Conservation (phyloP, 2,888 invertebrate species). For the Heliothis peltigera region DNA sequence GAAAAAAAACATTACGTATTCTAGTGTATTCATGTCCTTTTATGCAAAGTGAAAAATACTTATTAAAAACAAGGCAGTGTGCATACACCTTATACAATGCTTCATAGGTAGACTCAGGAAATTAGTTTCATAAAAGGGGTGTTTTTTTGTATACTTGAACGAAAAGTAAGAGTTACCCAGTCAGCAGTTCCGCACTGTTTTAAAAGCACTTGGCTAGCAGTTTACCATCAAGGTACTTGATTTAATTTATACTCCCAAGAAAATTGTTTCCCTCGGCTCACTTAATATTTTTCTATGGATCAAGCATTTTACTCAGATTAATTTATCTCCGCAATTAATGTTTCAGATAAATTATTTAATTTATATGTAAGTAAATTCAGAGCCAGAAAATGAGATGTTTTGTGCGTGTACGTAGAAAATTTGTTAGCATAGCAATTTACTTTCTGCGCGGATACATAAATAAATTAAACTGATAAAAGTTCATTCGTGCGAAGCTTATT, state of each 20-base stretch:
- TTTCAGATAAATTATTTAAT: slow-evolving; percentile 48
- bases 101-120: not conserved
- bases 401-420: slow-evolving; percentile 53
- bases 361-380: slow-evolving; percentile 46
- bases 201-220: slow-evolving; percentile 34
- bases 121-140: slow-evolving; percentile 15
- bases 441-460: slow-evolving; percentile 72
- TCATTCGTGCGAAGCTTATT: slow-evolving; percentile 77
- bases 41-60: too few species aligned
- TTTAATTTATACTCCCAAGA: slow-evolving; percentile 52
- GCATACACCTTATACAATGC: not conserved
- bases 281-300: slow-evolving; percentile 50
- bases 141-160: slow-evolving; percentile 29
- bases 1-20: too few species aligned
- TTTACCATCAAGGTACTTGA: slow-evolving; percentile 41
- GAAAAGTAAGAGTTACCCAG: slow-evolving; percentile 19
- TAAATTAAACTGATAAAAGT: slow-evolving; percentile 80
- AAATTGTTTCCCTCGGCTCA: slow-evolving; percentile 46
- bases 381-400: slow-evolving; percentile 50
- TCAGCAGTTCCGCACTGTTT: slow-evolving; percentile 25
- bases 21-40: too few species aligned
- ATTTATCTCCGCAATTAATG: slow-evolving; percentile 46
- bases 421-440: slow-evolving; percentile 69
- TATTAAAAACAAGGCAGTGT: too few species aligned
- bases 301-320: slow-evolving; percentile 48